Evolutionary conservation across 1,140 invertebrate genomes (phyloP).

Genomic region (Paralvinella palmiformis): DNA sequence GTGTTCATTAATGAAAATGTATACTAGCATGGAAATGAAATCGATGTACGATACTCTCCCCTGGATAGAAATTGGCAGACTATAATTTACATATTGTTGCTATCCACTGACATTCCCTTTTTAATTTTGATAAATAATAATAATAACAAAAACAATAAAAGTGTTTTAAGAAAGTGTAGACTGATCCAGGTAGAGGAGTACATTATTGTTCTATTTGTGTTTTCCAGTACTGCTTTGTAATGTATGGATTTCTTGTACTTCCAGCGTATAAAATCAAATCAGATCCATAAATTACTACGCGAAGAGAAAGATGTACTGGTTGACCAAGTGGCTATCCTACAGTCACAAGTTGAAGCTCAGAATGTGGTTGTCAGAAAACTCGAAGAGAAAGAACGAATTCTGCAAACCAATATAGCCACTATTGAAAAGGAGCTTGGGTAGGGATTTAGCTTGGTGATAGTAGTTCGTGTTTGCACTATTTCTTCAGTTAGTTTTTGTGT

Average conservation of each 20-base stretch:
- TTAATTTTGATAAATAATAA: not conserved
- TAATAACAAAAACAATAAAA: too few relatives aligned
- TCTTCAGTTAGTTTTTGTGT: conserved; percentile 7
- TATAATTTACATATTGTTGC: too few relatives aligned
- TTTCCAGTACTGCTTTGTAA: too few relatives aligned
- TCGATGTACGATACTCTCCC: too few relatives aligned
- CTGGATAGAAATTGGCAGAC: too few relatives aligned
- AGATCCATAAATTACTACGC: conserved; percentile 84
- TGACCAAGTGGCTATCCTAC: conserved; percentile 82
- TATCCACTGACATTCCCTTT: too few relatives aligned
- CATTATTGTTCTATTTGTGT: too few relatives aligned
- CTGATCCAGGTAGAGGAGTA: too few relatives aligned
- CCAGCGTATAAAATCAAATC: conserved; percentile 86
- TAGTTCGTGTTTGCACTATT: not conserved
- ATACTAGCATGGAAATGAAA: too few relatives aligned
- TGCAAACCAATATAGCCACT: conserved; percentile 86
- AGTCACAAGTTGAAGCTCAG: conserved; percentile 88
- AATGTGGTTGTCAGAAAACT: conserved; percentile 89
- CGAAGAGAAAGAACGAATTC: conserved; percentile 92
- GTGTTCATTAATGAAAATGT: too few relatives aligned
- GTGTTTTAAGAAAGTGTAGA: too few relatives aligned
- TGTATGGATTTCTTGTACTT: not conserved
- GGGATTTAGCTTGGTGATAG: conserved; percentile 9
- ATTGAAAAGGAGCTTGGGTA: conserved; percentile 84
- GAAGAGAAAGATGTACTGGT: conserved; percentile 89